phyloP scores from a whole-genome alignment of 2,888 invertebrate genomes.

The Octonoba sinensis region DNA sequence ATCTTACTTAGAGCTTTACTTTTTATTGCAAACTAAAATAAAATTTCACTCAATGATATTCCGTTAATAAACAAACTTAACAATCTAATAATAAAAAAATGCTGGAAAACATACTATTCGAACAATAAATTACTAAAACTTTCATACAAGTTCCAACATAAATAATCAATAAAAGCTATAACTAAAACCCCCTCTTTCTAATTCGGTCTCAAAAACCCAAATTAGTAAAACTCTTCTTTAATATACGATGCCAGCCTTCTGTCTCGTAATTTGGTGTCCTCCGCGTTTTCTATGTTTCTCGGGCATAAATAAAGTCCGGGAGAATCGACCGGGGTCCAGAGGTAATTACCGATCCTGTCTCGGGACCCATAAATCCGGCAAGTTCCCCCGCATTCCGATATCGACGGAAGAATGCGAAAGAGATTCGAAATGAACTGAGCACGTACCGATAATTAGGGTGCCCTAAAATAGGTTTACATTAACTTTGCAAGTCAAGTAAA shows the following conservation, averaged over 20 bases:
- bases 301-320: constrained; percentile 55
- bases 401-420: constrained; percentile 51
- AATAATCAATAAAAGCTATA: constrained; percentile 14
- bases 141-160: neutral
- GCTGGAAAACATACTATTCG: too few species aligned
- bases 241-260: constrained; percentile 43
- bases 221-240: constrained; percentile 54
- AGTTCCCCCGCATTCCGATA: constrained; percentile 46
- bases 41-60: too few species aligned
- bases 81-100: too few species aligned
- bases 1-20: too few species aligned
- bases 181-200: neutral
- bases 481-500: too few species aligned
- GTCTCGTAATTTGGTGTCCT: constrained; percentile 37
- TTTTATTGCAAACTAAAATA: too few species aligned
- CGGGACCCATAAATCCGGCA: constrained; percentile 56
- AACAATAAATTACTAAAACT: too few species aligned
- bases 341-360: constrained; percentile 60
- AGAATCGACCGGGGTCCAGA: constrained; percentile 44
- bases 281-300: constrained; percentile 22
- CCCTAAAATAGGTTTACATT: neutral
- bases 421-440: constrained; percentile 48
- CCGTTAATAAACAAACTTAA: too few species aligned
- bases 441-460: constrained; percentile 29
- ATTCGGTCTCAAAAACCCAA: constrained; percentile 39